Conservation (phyloP, 2,888 invertebrate genomes). For the Clunio marinus region DNA sequence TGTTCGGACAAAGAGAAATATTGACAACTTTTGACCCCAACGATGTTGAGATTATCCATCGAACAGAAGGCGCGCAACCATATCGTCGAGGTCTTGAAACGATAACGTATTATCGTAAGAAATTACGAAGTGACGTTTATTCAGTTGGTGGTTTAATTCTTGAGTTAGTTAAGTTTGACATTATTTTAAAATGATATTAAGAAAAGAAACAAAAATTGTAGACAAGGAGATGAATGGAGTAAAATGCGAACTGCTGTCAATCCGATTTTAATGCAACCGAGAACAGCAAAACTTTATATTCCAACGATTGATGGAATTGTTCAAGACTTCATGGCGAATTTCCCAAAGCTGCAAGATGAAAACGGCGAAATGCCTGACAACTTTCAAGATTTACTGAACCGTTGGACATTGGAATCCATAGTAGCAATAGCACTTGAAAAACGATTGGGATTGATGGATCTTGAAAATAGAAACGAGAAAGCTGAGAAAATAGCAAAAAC, state of each 20-base stretch:
- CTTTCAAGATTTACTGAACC: background rate
- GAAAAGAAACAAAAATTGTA: constrained; percentile 55
- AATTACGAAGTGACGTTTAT: constrained; percentile 49
- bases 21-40: constrained; percentile 53
- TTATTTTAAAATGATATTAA: constrained; percentile 43
- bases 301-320: constrained; percentile 54
- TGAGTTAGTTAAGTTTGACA: constrained; percentile 44
- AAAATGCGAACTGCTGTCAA: constrained; percentile 63
- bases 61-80: constrained; percentile 53
- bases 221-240: constrained; percentile 64
- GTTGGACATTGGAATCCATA: constrained; percentile 13
- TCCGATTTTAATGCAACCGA: constrained; percentile 62
- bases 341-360: background rate
- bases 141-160: constrained; percentile 43
- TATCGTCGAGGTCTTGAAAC: constrained; percentile 48
- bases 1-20: constrained; percentile 47
- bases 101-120: constrained; percentile 48
- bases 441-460: constrained; percentile 14
- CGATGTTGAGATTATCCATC: constrained; percentile 53
- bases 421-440: background rate
- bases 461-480: background rate
- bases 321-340: constrained; percentile 45
- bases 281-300: constrained; percentile 55
- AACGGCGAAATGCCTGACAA: constrained; percentile 24
- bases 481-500: background rate